These are phyloP conservation scores for Taeniopygia guttata DNA, from an alignment of 2,797 vertebrate species.

Conservation along the genomic window DNA sequence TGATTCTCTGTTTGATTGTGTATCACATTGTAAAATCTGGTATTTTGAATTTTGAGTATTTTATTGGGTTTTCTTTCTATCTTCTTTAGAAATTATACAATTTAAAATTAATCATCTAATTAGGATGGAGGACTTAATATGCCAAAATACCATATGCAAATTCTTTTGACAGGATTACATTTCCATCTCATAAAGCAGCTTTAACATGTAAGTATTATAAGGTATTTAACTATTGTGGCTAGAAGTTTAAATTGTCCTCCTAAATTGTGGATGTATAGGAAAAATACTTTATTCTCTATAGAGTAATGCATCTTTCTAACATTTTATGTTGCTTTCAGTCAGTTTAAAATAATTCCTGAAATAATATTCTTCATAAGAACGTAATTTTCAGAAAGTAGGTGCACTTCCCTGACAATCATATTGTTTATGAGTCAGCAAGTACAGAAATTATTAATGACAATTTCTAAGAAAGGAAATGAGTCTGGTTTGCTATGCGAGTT, in stretches of 20 bases:
- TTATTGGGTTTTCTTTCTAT: not conserved
- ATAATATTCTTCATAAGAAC: constrained; percentile 33
- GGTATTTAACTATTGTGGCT: not conserved
- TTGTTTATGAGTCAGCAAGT: constrained; percentile 70
- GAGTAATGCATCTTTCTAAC: not conserved
- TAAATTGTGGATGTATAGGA: not conserved
- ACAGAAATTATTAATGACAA: constrained; percentile 71
- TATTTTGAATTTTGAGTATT: constrained; percentile 40
- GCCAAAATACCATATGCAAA: not conserved
- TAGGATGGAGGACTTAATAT: constrained; percentile 14
- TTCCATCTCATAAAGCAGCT: not conserved
- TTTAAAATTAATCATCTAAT: constrained; percentile 61
- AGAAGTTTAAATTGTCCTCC: constrained; percentile 22
- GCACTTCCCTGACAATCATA: constrained; percentile 25
- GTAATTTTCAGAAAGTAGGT: constrained; percentile 55
- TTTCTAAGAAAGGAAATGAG: constrained; percentile 70
- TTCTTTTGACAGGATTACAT: not conserved
- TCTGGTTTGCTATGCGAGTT: constrained; percentile 56
- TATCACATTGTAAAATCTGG: not conserved
- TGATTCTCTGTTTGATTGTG: not conserved
- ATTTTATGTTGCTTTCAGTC: constrained; percentile 30
- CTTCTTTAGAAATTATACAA: not conserved
- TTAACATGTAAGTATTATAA: not conserved
- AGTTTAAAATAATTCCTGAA: not conserved
- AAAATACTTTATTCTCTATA: constrained; percentile 4